These are phyloP conservation scores for Elmis aenea DNA, from an alignment of 2,888 invertebrate species.

Conservation along the genomic window DNA sequence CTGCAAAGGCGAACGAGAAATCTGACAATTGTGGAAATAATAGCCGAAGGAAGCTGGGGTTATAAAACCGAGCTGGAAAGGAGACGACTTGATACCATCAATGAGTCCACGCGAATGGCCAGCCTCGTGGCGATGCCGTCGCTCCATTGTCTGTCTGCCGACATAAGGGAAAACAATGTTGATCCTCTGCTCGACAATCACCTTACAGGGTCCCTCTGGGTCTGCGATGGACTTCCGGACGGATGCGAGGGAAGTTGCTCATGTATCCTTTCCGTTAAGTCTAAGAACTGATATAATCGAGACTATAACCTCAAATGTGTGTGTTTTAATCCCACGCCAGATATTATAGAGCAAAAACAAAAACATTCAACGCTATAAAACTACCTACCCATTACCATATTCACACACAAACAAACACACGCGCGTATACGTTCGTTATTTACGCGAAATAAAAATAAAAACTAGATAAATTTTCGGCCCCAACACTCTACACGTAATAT, in stretches of 20 bases:
- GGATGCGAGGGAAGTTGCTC: constrained; percentile 37
- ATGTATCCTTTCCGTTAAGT: constrained; percentile 38
- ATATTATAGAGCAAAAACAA: no score
- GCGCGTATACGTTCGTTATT: no score
- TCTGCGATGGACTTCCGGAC: constrained; percentile 44
- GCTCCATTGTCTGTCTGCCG: constrained; percentile 31
- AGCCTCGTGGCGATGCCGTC: constrained; percentile 30
- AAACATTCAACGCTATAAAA: no score
- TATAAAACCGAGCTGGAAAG: constrained; percentile 38
- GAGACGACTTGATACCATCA: constrained; percentile 44
- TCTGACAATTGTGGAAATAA: constrained; percentile 44
- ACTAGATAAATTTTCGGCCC: no score
- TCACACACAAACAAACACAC: no score
- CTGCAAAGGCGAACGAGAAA: constrained; percentile 38
- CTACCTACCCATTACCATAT: no score
- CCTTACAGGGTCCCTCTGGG: constrained; percentile 41
- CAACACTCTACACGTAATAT: no score
- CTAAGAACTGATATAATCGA: constrained; percentile 26
- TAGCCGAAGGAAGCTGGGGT: constrained; percentile 39
- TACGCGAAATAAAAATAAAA: no score
- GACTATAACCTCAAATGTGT: constrained; percentile 12
- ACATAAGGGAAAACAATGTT: constrained; percentile 44
- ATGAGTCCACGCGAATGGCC: constrained; percentile 37
- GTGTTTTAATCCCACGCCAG: no score
- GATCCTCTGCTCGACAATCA: constrained; percentile 39